Evolutionary conservation across 2,888 invertebrate species (phyloP).

Genomic region (Ceratothoa steindachneri): DNA sequence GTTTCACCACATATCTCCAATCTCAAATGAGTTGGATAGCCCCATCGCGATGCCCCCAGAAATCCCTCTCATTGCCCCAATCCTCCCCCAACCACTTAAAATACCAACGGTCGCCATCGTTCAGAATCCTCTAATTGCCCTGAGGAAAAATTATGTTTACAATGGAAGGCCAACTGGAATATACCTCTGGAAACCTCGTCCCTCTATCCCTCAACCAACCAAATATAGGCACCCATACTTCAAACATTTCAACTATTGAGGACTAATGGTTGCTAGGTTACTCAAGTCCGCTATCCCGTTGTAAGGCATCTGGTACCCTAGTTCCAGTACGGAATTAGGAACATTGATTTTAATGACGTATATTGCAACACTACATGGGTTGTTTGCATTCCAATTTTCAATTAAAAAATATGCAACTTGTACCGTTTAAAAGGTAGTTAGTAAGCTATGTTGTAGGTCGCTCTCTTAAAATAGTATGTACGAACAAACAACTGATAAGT

Average conservation of each 20-base stretch:
- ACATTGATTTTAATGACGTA: too few species aligned
- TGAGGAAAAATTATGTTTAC: conserved; percentile 32
- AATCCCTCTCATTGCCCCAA: conserved; percentile 6
- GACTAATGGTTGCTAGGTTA: not conserved
- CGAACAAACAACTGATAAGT: too few species aligned
- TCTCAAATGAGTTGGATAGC: not conserved
- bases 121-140: conserved; percentile 26
- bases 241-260: conserved; percentile 37
- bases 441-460: too few species aligned
- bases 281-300: too few species aligned
- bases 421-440: too few species aligned
- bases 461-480: too few species aligned
- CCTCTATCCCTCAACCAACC: conserved; percentile 1
- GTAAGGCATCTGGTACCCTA: too few species aligned
- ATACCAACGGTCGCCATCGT: conserved; percentile 1
- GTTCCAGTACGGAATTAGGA: too few species aligned
- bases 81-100: not conserved
- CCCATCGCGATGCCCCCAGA: conserved; percentile 15
- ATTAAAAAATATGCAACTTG: too few species aligned
- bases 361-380: too few species aligned
- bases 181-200: conserved; percentile 32
- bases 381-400: too few species aligned
- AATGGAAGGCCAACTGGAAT: conserved; percentile 33
- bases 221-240: conserved; percentile 33
- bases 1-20: conserved; percentile 21